A percentile compares a stretch with the other conserved stretches of the same genome.
Evolutionary conservation across 2,888 invertebrate genomes (phyloP).

Genomic region (Meandrusa payeni): DNA sequence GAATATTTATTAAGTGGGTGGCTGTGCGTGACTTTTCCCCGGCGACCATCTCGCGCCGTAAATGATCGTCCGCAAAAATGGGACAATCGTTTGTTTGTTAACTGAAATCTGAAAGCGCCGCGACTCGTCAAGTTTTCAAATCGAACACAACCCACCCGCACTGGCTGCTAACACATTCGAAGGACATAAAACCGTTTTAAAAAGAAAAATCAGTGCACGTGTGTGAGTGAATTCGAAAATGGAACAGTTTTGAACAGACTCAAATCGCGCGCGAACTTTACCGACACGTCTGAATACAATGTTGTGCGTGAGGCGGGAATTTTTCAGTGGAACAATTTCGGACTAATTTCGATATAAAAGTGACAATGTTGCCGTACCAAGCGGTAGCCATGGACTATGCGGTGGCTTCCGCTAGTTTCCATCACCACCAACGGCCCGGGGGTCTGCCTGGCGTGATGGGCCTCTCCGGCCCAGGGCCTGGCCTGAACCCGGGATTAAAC

Average conservation of each 20-base stretch:
- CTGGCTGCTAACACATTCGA: conserved; percentile 25
- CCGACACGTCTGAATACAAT: conserved; percentile 41
- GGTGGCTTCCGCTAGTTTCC: conserved; percentile 78
- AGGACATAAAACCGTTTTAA: conserved; percentile 22
- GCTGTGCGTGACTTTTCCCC: conserved; percentile 80
- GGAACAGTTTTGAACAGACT: conserved; percentile 40
- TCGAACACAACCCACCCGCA: conserved; percentile 18
- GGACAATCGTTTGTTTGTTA: conserved; percentile 66
- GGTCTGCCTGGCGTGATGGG: conserved; percentile 80
- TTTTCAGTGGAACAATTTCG: conserved; percentile 40
- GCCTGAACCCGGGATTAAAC: conserved; percentile 75
- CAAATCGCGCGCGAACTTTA: conserved; percentile 26
- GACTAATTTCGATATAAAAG: conserved; percentile 33
- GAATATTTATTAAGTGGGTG: conserved; percentile 83
- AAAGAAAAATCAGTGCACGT: conserved; percentile 25
- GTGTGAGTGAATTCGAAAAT: conserved; percentile 34
- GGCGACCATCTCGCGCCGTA: conserved; percentile 71
- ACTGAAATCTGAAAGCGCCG: conserved; percentile 50
- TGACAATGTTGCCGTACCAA: conserved; percentile 91
- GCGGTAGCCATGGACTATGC: conserved; percentile 94
- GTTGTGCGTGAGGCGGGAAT: conserved; percentile 48
- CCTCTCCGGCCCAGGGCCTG: conserved; percentile 75
- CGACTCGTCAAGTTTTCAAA: conserved; percentile 36
- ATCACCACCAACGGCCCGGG: conserved; percentile 75
- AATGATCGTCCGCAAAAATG: conserved; percentile 67